Evolutionary conservation across 1,140 invertebrate genomes (phyloP).

Genomic region (Aphis craccivora): DNA sequence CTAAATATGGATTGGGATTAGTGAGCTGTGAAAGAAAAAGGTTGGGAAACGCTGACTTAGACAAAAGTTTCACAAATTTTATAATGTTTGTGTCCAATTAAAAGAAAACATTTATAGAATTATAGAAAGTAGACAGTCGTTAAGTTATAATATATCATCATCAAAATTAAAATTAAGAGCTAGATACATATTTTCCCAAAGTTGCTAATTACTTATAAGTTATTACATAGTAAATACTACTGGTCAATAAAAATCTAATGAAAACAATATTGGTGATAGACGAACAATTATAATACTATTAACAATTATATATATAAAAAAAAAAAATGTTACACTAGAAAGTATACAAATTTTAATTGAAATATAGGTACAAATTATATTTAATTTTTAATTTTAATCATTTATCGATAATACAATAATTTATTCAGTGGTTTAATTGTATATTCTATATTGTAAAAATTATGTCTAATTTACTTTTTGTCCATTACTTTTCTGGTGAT

Average conservation of each 20-base stretch:
- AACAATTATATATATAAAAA: neutral
- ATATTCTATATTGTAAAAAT: neutral
- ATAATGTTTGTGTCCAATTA: neutral
- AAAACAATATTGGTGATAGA: neutral
- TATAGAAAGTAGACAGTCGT: neutral
- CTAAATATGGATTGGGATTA: no score
- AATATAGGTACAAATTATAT: neutral
- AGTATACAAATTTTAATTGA: neutral
- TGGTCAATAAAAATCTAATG: neutral
- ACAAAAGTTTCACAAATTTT: neutral
- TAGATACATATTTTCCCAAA: neutral
- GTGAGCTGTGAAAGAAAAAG: no score
- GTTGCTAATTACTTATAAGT: neutral
- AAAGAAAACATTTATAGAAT: neutral
- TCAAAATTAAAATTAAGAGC: neutral
- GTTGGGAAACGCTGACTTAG: no score
- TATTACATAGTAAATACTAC: neutral
- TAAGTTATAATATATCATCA: neutral
- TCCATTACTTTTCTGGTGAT: constrained; percentile 33
- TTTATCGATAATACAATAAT: neutral
- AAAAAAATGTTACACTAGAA: neutral
- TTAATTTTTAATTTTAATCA: neutral
- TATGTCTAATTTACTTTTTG: neutral
- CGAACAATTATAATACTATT: neutral
- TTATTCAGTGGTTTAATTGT: neutral